phyloP scores from a whole-genome alignment of 1,140 invertebrate species.

The Caenorhabditis remanei region DNA sequence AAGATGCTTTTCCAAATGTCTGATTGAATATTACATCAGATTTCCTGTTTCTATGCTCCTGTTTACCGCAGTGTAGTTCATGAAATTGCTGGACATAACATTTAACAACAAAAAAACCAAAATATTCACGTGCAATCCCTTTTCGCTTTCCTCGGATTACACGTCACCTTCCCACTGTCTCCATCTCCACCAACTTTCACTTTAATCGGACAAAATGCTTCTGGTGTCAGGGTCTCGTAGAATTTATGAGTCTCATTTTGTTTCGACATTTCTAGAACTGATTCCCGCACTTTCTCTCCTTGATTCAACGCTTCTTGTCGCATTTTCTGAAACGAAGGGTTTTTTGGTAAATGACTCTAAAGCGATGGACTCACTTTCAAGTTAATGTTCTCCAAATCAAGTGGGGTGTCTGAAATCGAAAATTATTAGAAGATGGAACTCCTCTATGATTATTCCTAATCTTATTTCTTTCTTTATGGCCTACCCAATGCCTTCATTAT shows the following conservation, averaged over 20 bases:
- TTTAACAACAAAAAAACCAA: neutral
- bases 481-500: no score
- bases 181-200: conserved; percentile 20
- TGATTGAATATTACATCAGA: no score
- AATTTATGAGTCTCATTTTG: conserved; percentile 24
- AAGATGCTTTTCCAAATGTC: no score
- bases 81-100: neutral
- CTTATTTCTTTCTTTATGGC: no score
- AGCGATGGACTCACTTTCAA: neutral
- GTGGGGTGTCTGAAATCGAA: neutral
- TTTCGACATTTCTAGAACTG: neutral
- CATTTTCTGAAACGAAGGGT: neutral
- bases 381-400: neutral
- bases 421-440: neutral
- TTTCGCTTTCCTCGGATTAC: neutral
- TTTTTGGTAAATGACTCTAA: neutral
- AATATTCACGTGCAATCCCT: conserved; percentile 13
- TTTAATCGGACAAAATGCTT: conserved; percentile 33
- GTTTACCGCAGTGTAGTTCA: no score
- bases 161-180: conserved; percentile 22
- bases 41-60: no score
- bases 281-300: neutral
- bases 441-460: no score
- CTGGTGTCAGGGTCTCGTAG: neutral
- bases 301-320: neutral